phyloP scores from a whole-genome alignment of 2,113 vertebrate species.

The Pimephales promelas region DNA sequence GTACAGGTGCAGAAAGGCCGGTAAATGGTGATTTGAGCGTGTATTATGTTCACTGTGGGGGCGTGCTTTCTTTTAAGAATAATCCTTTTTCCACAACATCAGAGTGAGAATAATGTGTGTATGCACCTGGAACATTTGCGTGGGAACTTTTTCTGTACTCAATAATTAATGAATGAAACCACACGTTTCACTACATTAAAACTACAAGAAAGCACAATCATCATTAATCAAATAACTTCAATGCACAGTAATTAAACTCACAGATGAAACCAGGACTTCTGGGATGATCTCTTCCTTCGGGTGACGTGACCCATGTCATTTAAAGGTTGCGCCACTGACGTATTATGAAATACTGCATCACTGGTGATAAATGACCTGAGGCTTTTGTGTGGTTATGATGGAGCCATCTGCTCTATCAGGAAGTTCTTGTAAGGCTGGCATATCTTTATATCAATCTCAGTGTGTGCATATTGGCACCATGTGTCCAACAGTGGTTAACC shows the following conservation, averaged over 20 bases:
- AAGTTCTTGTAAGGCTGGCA: background rate
- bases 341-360: slow-evolving; percentile 6
- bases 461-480: slow-evolving; percentile 2
- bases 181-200: background rate
- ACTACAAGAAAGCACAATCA: background rate
- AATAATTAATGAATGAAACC: background rate
- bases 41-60: background rate
- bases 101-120: background rate
- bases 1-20: background rate
- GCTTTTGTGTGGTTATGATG: background rate
- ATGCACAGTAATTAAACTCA: background rate
- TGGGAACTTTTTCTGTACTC: background rate
- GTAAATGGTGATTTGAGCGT: background rate
- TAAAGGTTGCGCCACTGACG: background rate
- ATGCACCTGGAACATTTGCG: background rate
- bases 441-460: background rate
- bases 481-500: slow-evolving; percentile 9
- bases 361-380: background rate
- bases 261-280: background rate
- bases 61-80: background rate
- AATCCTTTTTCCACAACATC: background rate
- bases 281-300: background rate
- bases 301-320: background rate
- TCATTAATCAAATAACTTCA: background rate
- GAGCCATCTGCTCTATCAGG: slow-evolving; percentile 13